Evolutionary conservation across 2,113 vertebrate species (phyloP), one percentile per base, ranked within the genome.

Genomic region (Chunga burmeisteri): DNA sequence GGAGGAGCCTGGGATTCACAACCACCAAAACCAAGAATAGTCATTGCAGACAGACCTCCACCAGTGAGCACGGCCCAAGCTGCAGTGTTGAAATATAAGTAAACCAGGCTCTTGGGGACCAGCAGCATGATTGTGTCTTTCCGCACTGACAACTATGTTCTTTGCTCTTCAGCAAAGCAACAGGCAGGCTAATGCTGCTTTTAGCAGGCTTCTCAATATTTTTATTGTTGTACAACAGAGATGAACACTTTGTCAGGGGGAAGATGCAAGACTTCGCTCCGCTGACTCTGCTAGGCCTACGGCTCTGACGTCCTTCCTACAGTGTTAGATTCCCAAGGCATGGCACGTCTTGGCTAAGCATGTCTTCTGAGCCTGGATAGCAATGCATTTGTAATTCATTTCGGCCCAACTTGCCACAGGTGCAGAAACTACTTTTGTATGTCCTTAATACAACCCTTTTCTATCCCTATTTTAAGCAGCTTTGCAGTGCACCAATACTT

Each of bases 81-180:
- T 59, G 72, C 10, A 30, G 29, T 22, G 47, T 1, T 65, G 61
- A 72, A 81, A 49, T 23, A 2, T 1, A 26, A 53, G 16, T 32
- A 71, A 87, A 77, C 13, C 27, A 77, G 73, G 38, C n/a, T 65
- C 44, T 17, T n/a, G n/a, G 70, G 49, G 50, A 94, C 40, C 62
- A 75, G 62, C 49, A 80, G 50, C 36, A 50, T 0, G 11, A 32
- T 2, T 58, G 14, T 27, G 62, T 46, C 75, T 81, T 82, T 94
- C 84, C 70, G 49, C 79, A 47, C 18, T 50, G 49, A 90, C 34
- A 83, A n/a, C 38, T 20, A 53, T 0, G 11, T 46, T 70, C 92
- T 88, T 66, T 73, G 85, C 90, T 81, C 46, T 86, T 81, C 81
- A 90, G 81, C 78, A 82, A 91, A 95, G 81, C 63, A 81, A 47